A percentile compares a stretch with the other conserved stretches of the same genome.
Evolutionary conservation across 1,140 invertebrate genomes (phyloP).

Genomic region (Eriosoma lanigerum): DNA sequence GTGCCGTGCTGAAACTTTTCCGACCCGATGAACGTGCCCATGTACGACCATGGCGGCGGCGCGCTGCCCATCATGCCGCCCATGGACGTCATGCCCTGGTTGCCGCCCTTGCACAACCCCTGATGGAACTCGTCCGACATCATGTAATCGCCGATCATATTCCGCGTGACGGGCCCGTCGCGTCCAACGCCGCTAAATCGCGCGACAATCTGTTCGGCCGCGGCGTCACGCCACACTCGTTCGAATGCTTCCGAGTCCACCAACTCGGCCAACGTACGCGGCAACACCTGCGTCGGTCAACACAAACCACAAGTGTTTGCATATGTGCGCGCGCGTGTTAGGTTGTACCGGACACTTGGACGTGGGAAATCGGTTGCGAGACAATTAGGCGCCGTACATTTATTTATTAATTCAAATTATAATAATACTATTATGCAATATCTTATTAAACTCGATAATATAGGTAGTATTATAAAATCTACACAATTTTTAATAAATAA

Average conservation of each 20-base stretch:
- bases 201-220: background rate
- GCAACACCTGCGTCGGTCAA: constrained; percentile 35
- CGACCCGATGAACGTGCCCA: constrained; percentile 38
- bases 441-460: no score
- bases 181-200: background rate
- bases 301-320: constrained; percentile 2
- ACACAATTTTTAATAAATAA: no score
- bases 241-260: constrained; percentile 24
- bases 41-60: constrained; percentile 2
- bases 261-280: constrained; percentile 11
- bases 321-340: background rate
- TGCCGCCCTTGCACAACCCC: background rate
- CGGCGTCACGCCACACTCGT: constrained; percentile 9
- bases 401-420: no score
- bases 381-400: no score
- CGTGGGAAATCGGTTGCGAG: no score
- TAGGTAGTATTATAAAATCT: no score
- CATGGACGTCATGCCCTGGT: constrained; percentile 8
- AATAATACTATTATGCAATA: no score
- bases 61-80: constrained; percentile 17
- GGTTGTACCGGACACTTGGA: no score
- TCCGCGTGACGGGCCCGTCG: background rate
- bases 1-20: constrained; percentile 18
- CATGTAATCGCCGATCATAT: constrained; percentile 42
- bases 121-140: constrained; percentile 17